Conservation (phyloP, 2,888 invertebrate genomes). For the Dusona sp. region DNA sequence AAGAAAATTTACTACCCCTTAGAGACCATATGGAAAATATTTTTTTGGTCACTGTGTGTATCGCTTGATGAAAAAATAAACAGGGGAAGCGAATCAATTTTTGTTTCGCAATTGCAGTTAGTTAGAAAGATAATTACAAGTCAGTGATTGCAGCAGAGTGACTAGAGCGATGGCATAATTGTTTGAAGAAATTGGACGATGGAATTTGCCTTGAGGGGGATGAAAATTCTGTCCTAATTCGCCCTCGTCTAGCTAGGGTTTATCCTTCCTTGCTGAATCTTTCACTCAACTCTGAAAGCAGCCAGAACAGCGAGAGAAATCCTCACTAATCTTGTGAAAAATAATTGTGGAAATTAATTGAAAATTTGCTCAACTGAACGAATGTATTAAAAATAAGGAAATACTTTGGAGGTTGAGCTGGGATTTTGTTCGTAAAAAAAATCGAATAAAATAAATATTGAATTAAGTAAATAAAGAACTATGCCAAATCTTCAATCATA, state of each 20-base stretch:
- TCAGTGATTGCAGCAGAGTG: neutral
- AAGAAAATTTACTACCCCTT: neutral
- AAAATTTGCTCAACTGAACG: neutral
- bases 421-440: neutral
- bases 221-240: conserved; percentile 8
- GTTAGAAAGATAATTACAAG: conserved; percentile 10
- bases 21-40: neutral
- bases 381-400: neutral
- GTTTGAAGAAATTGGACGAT: conserved; percentile 28
- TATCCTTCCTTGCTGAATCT: conserved; percentile 1
- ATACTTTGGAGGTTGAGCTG: neutral
- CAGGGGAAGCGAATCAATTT: neutral
- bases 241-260: neutral
- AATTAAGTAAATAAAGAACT: neutral
- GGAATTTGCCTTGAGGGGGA: conserved; percentile 10
- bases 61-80: neutral
- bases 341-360: too few relatives aligned
- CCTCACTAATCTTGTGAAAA: neutral
- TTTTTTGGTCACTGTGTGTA: neutral
- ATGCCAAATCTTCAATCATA: neutral
- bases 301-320: neutral
- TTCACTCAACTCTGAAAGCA: conserved; percentile 13
- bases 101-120: neutral
- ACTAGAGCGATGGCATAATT: conserved; percentile 17
- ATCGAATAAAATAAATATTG: neutral